Conservation (phyloP, 2,797 vertebrate genomes). For the Lacerta bilineata region DNA sequence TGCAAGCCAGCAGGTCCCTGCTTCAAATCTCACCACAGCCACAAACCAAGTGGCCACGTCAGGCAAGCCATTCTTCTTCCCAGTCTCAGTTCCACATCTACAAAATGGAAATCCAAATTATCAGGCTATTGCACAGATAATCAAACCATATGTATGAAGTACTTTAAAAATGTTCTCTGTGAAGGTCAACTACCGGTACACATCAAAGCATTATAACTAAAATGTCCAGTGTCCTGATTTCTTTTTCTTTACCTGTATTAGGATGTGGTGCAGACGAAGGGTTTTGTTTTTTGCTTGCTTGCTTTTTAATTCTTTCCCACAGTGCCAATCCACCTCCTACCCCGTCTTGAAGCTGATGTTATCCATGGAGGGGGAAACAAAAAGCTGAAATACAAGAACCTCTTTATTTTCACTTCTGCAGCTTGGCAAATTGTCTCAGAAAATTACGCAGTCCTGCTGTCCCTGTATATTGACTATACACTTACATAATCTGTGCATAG, state of each 20-base stretch:
- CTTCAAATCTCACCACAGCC: neutral
- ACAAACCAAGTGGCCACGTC: too few relatives aligned
- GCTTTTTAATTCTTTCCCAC: neutral
- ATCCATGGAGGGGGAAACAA: neutral
- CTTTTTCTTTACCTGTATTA: neutral
- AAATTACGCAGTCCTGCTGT: neutral
- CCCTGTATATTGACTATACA: neutral
- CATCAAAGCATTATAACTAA: too few relatives aligned
- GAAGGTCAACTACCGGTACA: too few relatives aligned
- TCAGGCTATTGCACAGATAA: neutral
- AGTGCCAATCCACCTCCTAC: neutral
- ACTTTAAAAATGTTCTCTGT: too few relatives aligned
- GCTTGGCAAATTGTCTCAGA: neutral
- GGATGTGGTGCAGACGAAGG: neutral
- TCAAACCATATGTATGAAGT: too few relatives aligned
- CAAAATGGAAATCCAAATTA: neutral
- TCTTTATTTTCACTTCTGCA: too few relatives aligned
- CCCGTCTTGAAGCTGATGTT: neutral
- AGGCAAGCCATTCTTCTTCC: neutral
- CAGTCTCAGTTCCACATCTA: neutral
- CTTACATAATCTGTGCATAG: neutral
- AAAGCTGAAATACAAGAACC: neutral
- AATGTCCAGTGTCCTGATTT: too few relatives aligned
- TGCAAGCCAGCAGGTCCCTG: too few relatives aligned
- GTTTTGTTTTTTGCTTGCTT: too few relatives aligned